These are phyloP conservation scores for Motacilla alba DNA, from an alignment of 2,113 vertebrate species.

Conservation along the genomic window DNA sequence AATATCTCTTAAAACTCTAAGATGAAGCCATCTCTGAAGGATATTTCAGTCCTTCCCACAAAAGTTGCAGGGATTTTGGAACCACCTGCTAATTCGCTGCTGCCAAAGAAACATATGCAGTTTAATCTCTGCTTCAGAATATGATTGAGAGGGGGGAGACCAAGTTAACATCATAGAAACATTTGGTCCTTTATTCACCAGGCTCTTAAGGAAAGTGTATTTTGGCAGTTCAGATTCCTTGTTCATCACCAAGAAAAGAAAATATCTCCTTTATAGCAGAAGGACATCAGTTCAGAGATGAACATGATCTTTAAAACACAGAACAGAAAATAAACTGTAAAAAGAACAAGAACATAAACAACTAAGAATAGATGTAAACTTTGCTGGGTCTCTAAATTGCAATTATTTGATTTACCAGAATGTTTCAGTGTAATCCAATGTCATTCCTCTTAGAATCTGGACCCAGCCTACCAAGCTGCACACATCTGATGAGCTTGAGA, in stretches of 20 bases:
- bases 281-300: neutral
- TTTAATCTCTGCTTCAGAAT: neutral
- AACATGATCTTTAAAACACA: neutral
- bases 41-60: neutral
- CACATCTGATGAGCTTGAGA: neutral
- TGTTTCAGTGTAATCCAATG: neutral
- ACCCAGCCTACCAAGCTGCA: neutral
- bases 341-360: neutral
- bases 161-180: conserved; percentile 7
- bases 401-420: neutral
- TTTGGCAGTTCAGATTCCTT: neutral
- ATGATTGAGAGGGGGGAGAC: neutral
- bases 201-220: neutral
- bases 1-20: neutral
- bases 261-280: neutral
- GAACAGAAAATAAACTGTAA: neutral
- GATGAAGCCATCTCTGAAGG: conserved; percentile 21
- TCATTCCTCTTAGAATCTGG: neutral
- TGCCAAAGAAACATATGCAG: conserved; percentile 22
- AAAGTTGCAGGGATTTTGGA: neutral
- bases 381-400: neutral
- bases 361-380: neutral
- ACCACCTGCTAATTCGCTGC: conserved; percentile 1
- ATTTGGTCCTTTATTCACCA: neutral
- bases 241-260: neutral